These are phyloP conservation scores for Propithecus perrieri DNA, from an alignment of 2,797 vertebrate species.

Conservation along the genomic window DNA sequence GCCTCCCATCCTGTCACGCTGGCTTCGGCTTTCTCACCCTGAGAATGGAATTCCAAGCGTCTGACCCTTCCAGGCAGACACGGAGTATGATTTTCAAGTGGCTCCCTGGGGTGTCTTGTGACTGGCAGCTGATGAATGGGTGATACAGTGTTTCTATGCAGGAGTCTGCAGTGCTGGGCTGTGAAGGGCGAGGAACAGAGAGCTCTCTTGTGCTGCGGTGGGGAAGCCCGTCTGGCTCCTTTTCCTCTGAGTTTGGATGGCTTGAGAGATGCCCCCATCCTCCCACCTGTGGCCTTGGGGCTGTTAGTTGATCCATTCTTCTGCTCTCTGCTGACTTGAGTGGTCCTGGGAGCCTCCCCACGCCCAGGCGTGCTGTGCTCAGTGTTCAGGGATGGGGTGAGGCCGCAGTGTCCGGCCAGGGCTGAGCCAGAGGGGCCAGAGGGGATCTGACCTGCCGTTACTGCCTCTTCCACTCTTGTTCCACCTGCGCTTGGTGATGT, in stretches of 20 bases:
- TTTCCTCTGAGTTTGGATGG: neutral
- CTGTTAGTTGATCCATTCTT: neutral
- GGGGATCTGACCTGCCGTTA: rapidly evolving
- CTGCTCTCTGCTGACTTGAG: neutral
- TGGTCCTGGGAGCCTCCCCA: neutral
- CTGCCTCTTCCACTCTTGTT: neutral
- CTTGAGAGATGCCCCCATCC: neutral
- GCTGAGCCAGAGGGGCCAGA: neutral
- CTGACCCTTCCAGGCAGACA: neutral
- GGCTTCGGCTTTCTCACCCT: neutral
- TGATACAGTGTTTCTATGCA: neutral
- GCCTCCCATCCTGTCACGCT: neutral
- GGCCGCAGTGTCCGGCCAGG: no score
- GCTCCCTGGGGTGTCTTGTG: conserved; percentile 24
- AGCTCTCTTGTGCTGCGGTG: neutral
- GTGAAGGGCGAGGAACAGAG: neutral
- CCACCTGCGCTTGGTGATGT: neutral
- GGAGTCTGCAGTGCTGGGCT: neutral
- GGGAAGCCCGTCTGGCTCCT: neutral
- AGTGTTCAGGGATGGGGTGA: neutral
- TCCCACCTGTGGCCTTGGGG: neutral
- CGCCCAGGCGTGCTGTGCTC: rapidly evolving
- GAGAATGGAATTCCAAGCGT: conserved; percentile 49
- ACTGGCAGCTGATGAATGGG: conserved; percentile 1
- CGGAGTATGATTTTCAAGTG: conserved; percentile 27